Base-by-base conservation (phyloP, 2,113 vertebrate species). In the Penelope pileata region DNA sequence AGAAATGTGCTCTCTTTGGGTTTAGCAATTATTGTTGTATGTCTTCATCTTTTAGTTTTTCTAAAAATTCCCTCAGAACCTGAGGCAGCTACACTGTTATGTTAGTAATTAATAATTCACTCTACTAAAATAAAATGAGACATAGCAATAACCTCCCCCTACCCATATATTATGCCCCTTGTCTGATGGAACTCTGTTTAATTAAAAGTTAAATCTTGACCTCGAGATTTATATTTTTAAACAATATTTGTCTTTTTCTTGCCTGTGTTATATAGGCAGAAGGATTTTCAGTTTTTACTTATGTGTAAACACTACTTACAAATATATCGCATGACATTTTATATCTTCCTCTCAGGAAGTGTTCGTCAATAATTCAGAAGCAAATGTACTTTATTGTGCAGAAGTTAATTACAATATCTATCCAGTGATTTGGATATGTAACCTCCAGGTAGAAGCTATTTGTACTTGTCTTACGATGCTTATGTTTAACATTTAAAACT, bases 361-460 rank as follows among this genome's bases (percentile, higher is more conserved):
- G 12, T 83, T 92, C 63, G 72, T 90, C 79, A 90, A 27, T 93
- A 90, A 86, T 90, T 95, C 79, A 90, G 58, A 80, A 88, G 51
- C 64, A 86, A 96, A 72, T 14, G 7, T 81, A 68, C 72, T 83
- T 95, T 88, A 81, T 88, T 86, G 48, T 72, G 51, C 24, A 68
- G 73, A 83, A 90, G 54, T 95, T 96, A 93, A 96, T 94, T 95
- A 93, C 91, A 94, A 82, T 79, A 87, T 89, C 86, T 73, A 42
- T 88, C 51, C 36, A 78, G 48, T 91, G 72, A 94, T 91, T 91
- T 93, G 12, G 48, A 48, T 92, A 24, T 40, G 34, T 72, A 93
- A 93, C 50, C 72, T 93, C 54, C 76, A 83, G 72, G 72, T 95
- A 95, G 82, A 93, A 90, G 30, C 75, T 90, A 74, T 97, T 96